These are phyloP conservation scores for Pelagia noctiluca DNA, from an alignment of 30 jellyfish, hydroid and myxozoan species.

Conservation along the genomic window DNA sequence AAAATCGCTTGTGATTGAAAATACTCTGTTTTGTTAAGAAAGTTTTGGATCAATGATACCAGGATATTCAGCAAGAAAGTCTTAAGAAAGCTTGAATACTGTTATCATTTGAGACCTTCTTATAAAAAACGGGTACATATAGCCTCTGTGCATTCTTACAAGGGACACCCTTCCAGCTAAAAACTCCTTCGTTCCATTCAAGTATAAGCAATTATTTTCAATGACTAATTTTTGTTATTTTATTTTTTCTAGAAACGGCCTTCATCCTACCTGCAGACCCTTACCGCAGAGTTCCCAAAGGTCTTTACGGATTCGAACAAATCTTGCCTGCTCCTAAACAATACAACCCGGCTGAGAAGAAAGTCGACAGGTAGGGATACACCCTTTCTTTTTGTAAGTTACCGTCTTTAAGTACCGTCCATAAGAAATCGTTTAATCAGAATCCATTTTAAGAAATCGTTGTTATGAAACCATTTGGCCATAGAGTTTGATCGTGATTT, in stretches of 20 bases:
- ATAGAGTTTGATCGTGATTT: background rate
- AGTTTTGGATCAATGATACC: no score
- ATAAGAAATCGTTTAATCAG: background rate
- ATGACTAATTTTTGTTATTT: background rate
- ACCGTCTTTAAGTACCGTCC: background rate
- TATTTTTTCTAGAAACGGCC: conserved; percentile 67
- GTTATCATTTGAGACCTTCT: no score
- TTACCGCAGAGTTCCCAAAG: conserved; percentile 87
- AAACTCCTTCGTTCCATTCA: no score
- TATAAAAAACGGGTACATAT: no score
- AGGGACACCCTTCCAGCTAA: no score
- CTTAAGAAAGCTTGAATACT: no score
- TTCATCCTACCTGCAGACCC: conserved; percentile 86
- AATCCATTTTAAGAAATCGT: background rate
- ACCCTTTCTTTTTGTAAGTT: background rate
- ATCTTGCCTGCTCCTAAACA: conserved; percentile 86
- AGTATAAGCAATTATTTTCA: no score
- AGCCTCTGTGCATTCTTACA: no score
- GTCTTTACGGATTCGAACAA: conserved; percentile 81
- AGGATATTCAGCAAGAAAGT: no score
- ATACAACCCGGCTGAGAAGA: conserved; percentile 25
- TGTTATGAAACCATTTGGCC: background rate
- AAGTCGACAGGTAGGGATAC: conserved; percentile 47
- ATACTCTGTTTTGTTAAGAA: no score
- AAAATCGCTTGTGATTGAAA: no score